phyloP scores from a whole-genome alignment of 2,113 vertebrate genomes.

The Vimba vimba region DNA sequence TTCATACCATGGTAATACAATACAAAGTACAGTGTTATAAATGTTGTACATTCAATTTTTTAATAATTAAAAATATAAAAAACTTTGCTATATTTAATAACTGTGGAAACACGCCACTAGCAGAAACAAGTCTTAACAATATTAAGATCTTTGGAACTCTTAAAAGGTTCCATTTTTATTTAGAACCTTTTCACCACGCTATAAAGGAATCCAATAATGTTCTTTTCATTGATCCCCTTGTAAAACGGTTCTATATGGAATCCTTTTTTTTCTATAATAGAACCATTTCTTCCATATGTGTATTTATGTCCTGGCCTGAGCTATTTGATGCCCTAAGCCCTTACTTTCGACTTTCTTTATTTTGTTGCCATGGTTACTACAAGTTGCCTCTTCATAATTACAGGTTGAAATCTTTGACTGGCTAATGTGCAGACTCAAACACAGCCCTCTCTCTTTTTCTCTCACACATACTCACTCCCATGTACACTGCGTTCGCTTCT shows the following conservation, averaged over 20 bases:
- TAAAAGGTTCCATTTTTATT: neutral
- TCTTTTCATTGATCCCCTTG: neutral
- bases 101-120: no score
- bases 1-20: no score
- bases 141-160: neutral
- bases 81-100: no score
- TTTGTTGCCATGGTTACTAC: constrained; percentile 72
- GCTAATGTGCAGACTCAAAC: constrained; percentile 37
- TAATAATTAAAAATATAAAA: no score
- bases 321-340: constrained; percentile 49
- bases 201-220: neutral
- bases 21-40: no score
- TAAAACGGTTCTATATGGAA: no score
- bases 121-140: no score
- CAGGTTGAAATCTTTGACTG: constrained; percentile 67
- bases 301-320: constrained; percentile 53
- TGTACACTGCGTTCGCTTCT: neutral
- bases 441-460: constrained; percentile 14
- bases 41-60: no score
- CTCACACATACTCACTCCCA: constrained; percentile 9
- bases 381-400: constrained; percentile 70
- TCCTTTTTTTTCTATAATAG: no score
- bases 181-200: neutral
- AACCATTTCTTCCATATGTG: neutral
- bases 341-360: constrained; percentile 60